Conservation (phyloP, 37 sponge, comb jelly and placozoan genomes). For the Oopsacas minuta region DNA sequence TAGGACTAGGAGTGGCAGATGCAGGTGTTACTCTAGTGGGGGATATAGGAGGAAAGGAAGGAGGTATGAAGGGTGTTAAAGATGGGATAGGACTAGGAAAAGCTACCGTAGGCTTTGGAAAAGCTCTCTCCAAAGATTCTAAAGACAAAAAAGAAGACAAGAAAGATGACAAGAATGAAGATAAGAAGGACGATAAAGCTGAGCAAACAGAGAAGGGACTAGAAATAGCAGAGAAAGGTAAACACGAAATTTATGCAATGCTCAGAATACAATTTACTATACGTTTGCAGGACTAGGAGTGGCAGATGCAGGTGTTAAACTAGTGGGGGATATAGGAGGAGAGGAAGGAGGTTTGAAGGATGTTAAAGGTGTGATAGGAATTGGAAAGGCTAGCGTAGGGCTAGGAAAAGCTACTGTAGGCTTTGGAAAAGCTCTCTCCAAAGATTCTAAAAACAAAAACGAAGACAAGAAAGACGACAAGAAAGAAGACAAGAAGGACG, state of each 20-base stretch:
- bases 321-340: neutral
- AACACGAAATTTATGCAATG: neutral
- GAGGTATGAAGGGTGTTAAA: neutral
- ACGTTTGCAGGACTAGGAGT: neutral
- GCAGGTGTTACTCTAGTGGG: neutral
- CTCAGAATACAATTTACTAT: neutral
- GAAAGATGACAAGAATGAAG: neutral
- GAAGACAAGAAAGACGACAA: neutral
- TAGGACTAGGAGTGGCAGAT: neutral
- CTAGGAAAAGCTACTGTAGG: neutral
- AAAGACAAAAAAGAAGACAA: neutral
- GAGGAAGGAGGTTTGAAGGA: neutral
- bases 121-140: too few relatives aligned
- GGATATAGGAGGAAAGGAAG: neutral
- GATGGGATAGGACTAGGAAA: neutral
- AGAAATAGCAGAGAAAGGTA: neutral
- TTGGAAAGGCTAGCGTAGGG: neutral
- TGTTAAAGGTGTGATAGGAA: neutral
- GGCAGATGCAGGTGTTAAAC: neutral
- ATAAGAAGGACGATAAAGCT: neutral
- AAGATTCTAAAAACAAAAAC: too few relatives aligned
- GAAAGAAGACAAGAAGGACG: neutral
- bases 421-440: neutral
- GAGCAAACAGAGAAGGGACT: slow-evolving; percentile 4
- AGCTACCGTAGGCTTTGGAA: neutral